Percentiles rank a stretch among this genome's conserved stretches.
Evolutionary conservation across 2,888 invertebrate genomes (phyloP).

Genomic region (Diaperis boleti): DNA sequence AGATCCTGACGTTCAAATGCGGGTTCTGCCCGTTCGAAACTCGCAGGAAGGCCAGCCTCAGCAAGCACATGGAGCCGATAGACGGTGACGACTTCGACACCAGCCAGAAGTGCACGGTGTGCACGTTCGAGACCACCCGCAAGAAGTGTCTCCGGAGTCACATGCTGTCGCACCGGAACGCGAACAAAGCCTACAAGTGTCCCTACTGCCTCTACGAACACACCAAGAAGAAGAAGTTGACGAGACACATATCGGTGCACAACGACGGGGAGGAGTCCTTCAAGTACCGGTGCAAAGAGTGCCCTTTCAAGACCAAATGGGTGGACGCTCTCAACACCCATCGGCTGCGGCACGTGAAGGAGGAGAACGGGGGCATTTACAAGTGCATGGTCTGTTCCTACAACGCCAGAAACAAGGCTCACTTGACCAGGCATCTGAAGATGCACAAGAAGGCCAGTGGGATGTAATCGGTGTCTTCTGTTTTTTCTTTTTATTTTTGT

Average conservation of each 20-base stretch:
- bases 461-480: not conserved
- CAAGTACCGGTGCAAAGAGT: slow-evolving; percentile 34
- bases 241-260: slow-evolving; percentile 33
- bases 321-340: slow-evolving; percentile 36
- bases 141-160: slow-evolving; percentile 38
- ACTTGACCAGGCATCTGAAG: slow-evolving; percentile 35
- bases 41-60: slow-evolving; percentile 37
- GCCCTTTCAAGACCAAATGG: slow-evolving; percentile 37
- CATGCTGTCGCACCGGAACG: slow-evolving; percentile 35
- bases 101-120: slow-evolving; percentile 29
- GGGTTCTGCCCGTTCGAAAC: slow-evolving; percentile 42
- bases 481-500: slow-evolving; percentile 10
- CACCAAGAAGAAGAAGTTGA: slow-evolving; percentile 35
- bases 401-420: slow-evolving; percentile 35
- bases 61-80: slow-evolving; percentile 24
- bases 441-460: slow-evolving; percentile 32
- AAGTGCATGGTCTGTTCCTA: slow-evolving; percentile 38
- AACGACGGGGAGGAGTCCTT: slow-evolving; percentile 27
- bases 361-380: slow-evolving; percentile 26
- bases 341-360: slow-evolving; percentile 32
- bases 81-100: slow-evolving; percentile 21
- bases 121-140: slow-evolving; percentile 24
- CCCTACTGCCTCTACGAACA: slow-evolving; percentile 34
- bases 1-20: slow-evolving; percentile 40
- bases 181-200: slow-evolving; percentile 33